phyloP scores from a whole-genome alignment of 2,797 vertebrate species.

The Trichosurus vulpecula region DNA sequence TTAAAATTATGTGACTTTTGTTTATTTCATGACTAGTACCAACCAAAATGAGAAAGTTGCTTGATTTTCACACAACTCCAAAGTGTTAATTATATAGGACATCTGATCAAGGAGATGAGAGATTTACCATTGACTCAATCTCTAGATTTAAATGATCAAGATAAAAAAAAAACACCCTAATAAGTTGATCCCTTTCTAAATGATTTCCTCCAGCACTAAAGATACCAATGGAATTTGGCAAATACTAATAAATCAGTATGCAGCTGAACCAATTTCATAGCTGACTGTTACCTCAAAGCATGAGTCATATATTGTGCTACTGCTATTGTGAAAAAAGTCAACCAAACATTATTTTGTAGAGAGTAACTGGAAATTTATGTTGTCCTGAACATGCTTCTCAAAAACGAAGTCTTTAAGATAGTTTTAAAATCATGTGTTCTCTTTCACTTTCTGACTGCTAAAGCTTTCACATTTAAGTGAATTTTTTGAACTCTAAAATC shows the following conservation, averaged over 20 bases:
- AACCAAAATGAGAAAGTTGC: not conserved
- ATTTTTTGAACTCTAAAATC: conserved; percentile 7
- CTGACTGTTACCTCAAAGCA: conserved; percentile 17
- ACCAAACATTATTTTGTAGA: conserved; percentile 27
- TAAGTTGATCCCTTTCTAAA: not conserved
- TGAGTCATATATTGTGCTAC: not conserved
- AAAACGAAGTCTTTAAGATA: conserved; percentile 28
- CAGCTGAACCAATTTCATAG: not conserved
- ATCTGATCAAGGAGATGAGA: not conserved
- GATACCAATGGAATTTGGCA: conserved; percentile 7
- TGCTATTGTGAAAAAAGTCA: conserved; percentile 58
- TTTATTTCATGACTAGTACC: not conserved
- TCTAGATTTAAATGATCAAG: not conserved
- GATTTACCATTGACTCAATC: not conserved
- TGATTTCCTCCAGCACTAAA: not conserved
- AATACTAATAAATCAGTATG: not conserved
- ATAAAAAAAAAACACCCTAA: not conserved
- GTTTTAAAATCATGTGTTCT: not conserved
- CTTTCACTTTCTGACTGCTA: not conserved
- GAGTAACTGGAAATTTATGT: not conserved
- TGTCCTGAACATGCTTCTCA: conserved; percentile 8
- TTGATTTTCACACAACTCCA: not conserved
- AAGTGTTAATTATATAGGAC: not conserved
- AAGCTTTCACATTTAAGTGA: not conserved
- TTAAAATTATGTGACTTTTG: not conserved